Conservation (phyloP, 2,888 invertebrate species). For the Callyntrura sp. region DNA sequence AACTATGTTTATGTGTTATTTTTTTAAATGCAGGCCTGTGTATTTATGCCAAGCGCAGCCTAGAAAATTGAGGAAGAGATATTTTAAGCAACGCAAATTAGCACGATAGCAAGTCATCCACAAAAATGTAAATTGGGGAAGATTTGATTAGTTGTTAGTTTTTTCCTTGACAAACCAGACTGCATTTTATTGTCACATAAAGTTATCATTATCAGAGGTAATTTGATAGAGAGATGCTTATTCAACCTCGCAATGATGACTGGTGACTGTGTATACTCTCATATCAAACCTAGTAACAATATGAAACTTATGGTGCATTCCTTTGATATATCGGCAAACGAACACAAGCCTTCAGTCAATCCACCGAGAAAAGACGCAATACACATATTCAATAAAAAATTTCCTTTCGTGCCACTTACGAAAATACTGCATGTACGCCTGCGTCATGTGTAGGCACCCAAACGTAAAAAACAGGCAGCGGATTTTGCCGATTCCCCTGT, state of each 20-base stretch:
- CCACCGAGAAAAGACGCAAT: no score
- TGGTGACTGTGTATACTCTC: no score
- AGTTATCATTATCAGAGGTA: not conserved
- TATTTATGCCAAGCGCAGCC: slow-evolving; percentile 12
- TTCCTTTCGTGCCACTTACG: no score
- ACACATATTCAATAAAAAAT: no score
- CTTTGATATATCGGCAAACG: no score
- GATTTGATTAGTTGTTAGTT: not conserved
- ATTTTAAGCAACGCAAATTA: not conserved
- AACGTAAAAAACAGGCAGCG: not conserved
- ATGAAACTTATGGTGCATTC: no score
- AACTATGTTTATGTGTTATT: not conserved
- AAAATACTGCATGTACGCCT: not conserved
- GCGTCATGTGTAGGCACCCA: not conserved
- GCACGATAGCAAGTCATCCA: not conserved
- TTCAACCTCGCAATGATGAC: not conserved
- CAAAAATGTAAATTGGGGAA: not conserved
- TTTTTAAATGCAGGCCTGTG: no score
- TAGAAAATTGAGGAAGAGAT: not conserved
- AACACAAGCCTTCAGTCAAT: no score
- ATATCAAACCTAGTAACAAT: no score
- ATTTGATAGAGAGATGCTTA: not conserved
- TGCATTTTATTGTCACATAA: no score
- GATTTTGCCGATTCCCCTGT: not conserved
- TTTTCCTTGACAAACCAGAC: no score